A percentile compares a stretch with the other conserved stretches of the same genome.
Evolutionary conservation across 2,888 invertebrate genomes (phyloP).

Genomic region (Acheta domesticus): DNA sequence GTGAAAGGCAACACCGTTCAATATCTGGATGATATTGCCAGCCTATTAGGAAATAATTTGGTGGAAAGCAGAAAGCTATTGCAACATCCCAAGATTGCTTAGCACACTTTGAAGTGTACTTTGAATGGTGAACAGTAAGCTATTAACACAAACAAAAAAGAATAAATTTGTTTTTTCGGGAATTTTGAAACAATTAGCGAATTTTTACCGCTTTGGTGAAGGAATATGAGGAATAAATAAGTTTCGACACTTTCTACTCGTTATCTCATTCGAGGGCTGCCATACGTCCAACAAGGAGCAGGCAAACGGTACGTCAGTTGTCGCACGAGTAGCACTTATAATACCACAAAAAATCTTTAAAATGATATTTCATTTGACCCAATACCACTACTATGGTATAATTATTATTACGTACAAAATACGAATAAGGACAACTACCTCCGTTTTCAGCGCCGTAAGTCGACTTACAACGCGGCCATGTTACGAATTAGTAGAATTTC

Average conservation of each 20-base stretch:
- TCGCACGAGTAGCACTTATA: neutral
- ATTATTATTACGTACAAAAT: neutral
- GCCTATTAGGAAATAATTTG: neutral
- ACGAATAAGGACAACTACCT: conserved; percentile 3
- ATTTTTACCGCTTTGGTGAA: too few species aligned
- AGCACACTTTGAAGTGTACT: neutral
- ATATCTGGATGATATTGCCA: too few species aligned
- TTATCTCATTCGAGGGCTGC: conserved; percentile 34
- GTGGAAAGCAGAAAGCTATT: neutral
- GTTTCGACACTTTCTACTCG: conserved; percentile 25
- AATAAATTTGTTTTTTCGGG: too few species aligned
- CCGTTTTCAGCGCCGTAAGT: conserved; percentile 45
- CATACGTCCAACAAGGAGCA: conserved; percentile 31
- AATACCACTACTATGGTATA: neutral
- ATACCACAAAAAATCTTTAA: neutral
- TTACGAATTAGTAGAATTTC: conserved; percentile 42
- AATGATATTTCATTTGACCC: conserved; percentile 29
- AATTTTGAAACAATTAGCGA: too few species aligned
- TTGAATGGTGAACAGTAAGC: too few species aligned
- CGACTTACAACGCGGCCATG: conserved; percentile 47
- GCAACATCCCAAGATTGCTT: neutral
- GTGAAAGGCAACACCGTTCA: too few species aligned
- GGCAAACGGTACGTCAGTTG: neutral
- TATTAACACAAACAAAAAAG: too few species aligned
- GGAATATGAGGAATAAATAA: too few species aligned